Evolutionary conservation across 2,797 vertebrate genomes (phyloP), one percentile per base, ranked within the genome.

Genomic region (Melanotaenia pygmaea): DNA sequence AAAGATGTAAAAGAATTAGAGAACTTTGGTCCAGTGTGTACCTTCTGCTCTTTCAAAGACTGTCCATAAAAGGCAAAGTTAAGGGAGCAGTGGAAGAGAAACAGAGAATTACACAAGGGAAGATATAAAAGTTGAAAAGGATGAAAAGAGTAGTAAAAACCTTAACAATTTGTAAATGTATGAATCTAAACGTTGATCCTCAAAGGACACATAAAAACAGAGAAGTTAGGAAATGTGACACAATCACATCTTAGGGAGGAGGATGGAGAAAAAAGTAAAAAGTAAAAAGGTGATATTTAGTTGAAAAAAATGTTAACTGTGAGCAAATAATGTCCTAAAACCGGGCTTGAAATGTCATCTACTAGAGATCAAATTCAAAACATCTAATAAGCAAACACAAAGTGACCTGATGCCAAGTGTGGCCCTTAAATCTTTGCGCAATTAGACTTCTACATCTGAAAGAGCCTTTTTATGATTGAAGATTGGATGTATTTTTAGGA

Each of bases 401-500:
- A 82, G 60, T 80, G 81, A 81, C 67, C 77, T 35, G 12, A 45
- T 60, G 59, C 63, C 76, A 54, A 61, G 72, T 72, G 85, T 71
- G 66, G 80, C 59, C 70, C 3, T 86, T 79, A 84, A 87, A 82
- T 76, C 63, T 76, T 80, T 74, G 2, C 64, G 58, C 22, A 22
- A 70, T 72, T 73, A 81, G 62, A 80, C 73, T 56, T 79, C 20
- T 79, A 40, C 35, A 78, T 77, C 76, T 79, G 16, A 58, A 34
- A 71, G 67, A 77, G 51, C 74, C 76, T 84, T 67, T 70, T 62
- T 59, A 66, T 88, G 82, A 85, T 80, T 84, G 79, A 62, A 16
- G 37, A 85, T 73, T 79, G 70, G 56, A 82, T 88, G 60, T 67
- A 71, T 82, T 54, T 72, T 77, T 68, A 47, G 10, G 84, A 91